Conservation (phyloP, 2,797 vertebrate genomes). For the Pseudopleuronectes americanus region DNA sequence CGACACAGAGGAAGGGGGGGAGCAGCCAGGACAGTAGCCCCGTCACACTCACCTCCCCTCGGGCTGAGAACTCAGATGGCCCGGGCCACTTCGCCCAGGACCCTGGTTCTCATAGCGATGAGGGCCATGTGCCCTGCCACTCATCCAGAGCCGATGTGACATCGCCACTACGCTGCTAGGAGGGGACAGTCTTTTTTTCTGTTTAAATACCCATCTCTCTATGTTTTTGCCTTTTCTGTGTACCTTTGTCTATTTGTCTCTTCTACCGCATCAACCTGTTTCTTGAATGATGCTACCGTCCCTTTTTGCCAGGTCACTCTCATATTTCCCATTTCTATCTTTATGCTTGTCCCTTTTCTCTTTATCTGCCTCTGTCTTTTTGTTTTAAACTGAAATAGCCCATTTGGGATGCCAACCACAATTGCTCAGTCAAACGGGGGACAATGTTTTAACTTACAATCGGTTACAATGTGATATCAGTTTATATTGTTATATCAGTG, state of each 20-base stretch:
- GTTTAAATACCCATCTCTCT: conserved; percentile 35
- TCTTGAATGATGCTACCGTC: conserved; percentile 3
- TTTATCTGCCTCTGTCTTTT: not conserved
- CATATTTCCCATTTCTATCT: not conserved
- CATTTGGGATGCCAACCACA: not conserved
- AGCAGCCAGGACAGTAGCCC: conserved; percentile 69
- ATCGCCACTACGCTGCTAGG: conserved; percentile 71
- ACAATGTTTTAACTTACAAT: not conserved
- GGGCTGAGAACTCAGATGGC: conserved; percentile 79
- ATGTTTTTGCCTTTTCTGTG: conserved; percentile 10
- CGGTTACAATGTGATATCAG: not conserved
- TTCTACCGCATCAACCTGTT: conserved; percentile 15
- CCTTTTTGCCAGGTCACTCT: conserved; percentile 5
- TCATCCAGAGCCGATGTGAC: conserved; percentile 80
- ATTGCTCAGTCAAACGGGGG: not conserved
- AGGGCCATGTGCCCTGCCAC: conserved; percentile 69
- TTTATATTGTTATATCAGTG: too few species aligned
- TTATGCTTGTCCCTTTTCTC: not conserved
- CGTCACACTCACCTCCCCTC: conserved; percentile 75
- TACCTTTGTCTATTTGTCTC: conserved; percentile 22
- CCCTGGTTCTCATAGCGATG: conserved; percentile 55
- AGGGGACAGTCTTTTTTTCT: conserved; percentile 40
- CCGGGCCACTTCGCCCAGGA: conserved; percentile 69
- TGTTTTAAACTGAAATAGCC: not conserved
- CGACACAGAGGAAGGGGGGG: conserved; percentile 60